phyloP scores from a whole-genome alignment of 2,113 vertebrate species.

The Mohoua ochrocephala region DNA sequence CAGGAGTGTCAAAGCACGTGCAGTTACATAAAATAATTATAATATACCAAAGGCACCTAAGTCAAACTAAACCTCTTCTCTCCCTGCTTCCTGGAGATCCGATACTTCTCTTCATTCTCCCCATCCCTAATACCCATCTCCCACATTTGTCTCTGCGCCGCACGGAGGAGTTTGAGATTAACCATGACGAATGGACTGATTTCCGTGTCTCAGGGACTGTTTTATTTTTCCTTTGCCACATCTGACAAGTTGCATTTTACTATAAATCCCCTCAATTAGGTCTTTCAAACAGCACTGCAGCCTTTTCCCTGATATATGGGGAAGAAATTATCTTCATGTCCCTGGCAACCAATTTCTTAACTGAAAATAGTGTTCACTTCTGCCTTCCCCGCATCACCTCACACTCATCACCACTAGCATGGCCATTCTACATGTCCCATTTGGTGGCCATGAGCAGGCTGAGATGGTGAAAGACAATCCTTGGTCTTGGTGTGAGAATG shows the following conservation, averaged over 20 bases:
- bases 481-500: background rate
- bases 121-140: background rate
- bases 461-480: background rate
- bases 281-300: slow-evolving; percentile 24
- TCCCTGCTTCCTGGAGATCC: background rate
- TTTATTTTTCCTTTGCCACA: slow-evolving; percentile 26
- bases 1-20: background rate
- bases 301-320: slow-evolving; percentile 11
- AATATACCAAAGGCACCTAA: background rate
- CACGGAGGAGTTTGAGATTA: background rate
- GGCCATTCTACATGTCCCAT: background rate
- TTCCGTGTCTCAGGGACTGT: background rate
- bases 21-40: background rate
- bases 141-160: rapidly evolving
- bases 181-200: slow-evolving; percentile 45
- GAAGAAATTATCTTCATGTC: slow-evolving; percentile 53
- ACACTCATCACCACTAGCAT: too few species aligned
- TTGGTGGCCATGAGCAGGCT: background rate
- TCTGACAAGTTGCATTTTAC: slow-evolving; percentile 64
- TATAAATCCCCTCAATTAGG: slow-evolving; percentile 68
- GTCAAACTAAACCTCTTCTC: background rate
- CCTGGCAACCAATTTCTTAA: slow-evolving; percentile 47
- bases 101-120: background rate
- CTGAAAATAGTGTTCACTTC: slow-evolving; percentile 57
- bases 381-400: background rate